These are phyloP conservation scores for Bacillus rossius DNA, from an alignment of 1,140 invertebrate species.

Conservation along the genomic window DNA sequence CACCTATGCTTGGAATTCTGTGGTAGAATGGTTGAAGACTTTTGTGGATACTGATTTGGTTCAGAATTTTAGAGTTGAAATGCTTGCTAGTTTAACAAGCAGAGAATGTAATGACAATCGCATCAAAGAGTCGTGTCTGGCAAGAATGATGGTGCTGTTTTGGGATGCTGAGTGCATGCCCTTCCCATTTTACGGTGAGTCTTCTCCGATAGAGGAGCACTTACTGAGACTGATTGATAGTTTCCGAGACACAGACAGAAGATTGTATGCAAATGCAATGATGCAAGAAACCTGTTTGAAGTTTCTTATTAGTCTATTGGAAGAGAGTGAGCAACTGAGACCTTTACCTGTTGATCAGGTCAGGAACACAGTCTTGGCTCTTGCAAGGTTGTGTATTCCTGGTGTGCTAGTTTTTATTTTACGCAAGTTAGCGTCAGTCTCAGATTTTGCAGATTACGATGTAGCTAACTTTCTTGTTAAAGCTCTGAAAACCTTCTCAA, in stretches of 20 bases:
- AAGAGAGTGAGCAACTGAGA: not conserved
- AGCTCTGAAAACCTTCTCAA: not conserved
- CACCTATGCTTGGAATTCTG: conserved; percentile 15
- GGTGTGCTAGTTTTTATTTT: not conserved
- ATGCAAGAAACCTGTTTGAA: not conserved
- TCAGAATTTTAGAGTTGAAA: not conserved
- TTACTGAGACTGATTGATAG: not conserved
- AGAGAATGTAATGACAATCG: not conserved
- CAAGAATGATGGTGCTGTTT: conserved; percentile 9
- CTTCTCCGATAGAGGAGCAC: not conserved
- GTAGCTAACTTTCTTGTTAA: not conserved
- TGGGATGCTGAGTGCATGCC: conserved; percentile 6
- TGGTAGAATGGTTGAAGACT: conserved; percentile 18
- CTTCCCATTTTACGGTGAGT: not conserved
- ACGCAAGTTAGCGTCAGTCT: not conserved
- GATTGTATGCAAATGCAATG: not conserved
- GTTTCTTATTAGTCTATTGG: not conserved
- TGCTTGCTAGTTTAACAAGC: not conserved
- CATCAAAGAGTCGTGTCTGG: not conserved
- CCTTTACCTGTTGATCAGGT: not conserved
- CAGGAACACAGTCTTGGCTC: not conserved
- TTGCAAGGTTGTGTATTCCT: not conserved
- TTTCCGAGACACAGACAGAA: not conserved
- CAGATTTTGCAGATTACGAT: conserved; percentile 1
- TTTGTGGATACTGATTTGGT: conserved; percentile 9